Conservation (phyloP, 2,113 vertebrate species). For the Melanotaenia duboulayi region DNA sequence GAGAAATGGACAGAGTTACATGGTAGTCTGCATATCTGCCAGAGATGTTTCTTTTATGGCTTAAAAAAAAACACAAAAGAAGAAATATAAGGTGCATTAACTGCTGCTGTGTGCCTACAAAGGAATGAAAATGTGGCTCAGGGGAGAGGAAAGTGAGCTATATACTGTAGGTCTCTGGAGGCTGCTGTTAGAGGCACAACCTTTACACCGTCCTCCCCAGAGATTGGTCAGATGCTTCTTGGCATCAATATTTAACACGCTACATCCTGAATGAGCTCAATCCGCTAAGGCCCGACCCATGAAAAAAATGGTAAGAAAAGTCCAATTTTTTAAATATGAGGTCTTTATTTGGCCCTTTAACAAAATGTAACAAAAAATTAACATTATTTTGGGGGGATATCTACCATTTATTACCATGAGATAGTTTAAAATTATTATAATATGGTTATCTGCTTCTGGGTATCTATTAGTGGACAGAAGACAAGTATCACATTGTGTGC, state of each 20-base stretch:
- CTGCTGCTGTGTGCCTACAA: conserved; percentile 31
- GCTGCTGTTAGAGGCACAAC: conserved; percentile 59
- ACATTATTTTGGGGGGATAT: no score
- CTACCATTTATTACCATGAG: no score
- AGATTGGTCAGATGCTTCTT: conserved; percentile 40
- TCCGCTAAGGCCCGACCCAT: no score
- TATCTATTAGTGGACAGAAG: no score
- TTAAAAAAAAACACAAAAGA: conserved; percentile 8
- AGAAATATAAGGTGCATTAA: conserved; percentile 45
- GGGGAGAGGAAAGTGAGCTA: conserved; percentile 45
- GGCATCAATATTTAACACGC: conserved; percentile 70
- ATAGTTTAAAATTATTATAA: no score
- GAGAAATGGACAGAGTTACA: conserved; percentile 39
- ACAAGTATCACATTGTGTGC: no score
- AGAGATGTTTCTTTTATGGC: conserved; percentile 31
- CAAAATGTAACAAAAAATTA: no score
- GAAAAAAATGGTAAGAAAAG: no score
- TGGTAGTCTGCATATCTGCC: conserved; percentile 43
- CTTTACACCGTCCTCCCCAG: conserved; percentile 57
- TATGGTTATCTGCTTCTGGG: no score
- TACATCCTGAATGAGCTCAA: conserved; percentile 43
- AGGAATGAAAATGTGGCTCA: conserved; percentile 30
- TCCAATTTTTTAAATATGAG: no score
- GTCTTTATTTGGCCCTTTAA: no score
- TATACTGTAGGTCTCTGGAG: conserved; percentile 43